phyloP scores from a whole-genome alignment of 2,113 vertebrate species.

The Cromileptes altivelis region DNA sequence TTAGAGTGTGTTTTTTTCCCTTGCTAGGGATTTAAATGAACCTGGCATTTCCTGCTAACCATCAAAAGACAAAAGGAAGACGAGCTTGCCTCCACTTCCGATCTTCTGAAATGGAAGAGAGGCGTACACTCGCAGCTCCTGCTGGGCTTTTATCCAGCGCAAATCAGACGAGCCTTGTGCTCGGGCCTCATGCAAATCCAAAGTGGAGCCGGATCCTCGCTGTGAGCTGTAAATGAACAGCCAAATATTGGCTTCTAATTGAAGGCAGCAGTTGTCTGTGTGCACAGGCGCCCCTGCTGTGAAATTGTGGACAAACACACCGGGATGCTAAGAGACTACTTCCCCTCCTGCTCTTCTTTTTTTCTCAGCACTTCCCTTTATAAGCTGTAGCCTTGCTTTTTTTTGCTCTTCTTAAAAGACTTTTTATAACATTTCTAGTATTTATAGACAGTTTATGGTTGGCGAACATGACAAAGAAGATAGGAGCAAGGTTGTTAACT shows the following conservation, averaged over 20 bases:
- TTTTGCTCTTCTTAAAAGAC: not conserved
- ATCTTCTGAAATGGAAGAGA: slow-evolving; percentile 31
- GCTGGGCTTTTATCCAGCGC: slow-evolving; percentile 58
- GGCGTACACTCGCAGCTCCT: slow-evolving; percentile 14
- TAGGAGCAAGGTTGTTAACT: not conserved
- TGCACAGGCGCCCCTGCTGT: slow-evolving; percentile 60
- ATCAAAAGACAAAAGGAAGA: slow-evolving; percentile 44
- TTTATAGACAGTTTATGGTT: not conserved
- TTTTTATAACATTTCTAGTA: slow-evolving; percentile 1
- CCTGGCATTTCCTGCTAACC: slow-evolving; percentile 51
- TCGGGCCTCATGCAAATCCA: slow-evolving; percentile 51
- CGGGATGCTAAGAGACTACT: slow-evolving; percentile 52
- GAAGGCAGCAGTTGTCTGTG: slow-evolving; percentile 66
- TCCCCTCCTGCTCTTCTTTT: slow-evolving; percentile 33
- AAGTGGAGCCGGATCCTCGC: slow-evolving; percentile 58
- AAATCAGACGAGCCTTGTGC: slow-evolving; percentile 61
- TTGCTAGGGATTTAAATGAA: slow-evolving; percentile 37
- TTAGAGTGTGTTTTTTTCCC: not conserved
- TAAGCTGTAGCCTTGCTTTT: not conserved
- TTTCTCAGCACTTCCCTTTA: slow-evolving; percentile 34
- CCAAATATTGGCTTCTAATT: slow-evolving; percentile 77
- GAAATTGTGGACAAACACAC: slow-evolving; percentile 67
- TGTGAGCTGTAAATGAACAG: slow-evolving; percentile 68
- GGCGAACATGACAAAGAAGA: not conserved
- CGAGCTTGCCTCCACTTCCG: slow-evolving; percentile 36